Evolutionary conservation across 1,140 invertebrate species (phyloP).

Genomic region (Bombus breviceps): DNA sequence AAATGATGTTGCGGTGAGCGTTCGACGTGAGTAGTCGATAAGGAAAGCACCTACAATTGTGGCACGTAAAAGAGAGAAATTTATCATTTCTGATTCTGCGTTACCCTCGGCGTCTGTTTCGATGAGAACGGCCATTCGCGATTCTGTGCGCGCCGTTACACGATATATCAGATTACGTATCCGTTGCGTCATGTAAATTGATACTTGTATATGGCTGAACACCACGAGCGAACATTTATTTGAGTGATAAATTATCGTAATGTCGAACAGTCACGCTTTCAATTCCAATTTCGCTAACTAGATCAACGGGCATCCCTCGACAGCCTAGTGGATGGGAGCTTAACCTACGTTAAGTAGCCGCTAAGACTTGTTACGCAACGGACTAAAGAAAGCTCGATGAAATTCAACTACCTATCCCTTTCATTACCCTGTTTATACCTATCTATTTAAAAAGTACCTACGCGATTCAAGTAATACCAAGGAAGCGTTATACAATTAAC

Average conservation of each 20-base stretch:
- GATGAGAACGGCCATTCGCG: slow-evolving; percentile 56
- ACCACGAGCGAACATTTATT: slow-evolving; percentile 61
- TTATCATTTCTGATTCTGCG: slow-evolving; percentile 40
- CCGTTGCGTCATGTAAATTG: slow-evolving; percentile 68
- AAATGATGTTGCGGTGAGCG: neutral
- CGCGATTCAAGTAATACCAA: neutral
- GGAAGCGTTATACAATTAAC: neutral
- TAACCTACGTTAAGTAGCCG: neutral
- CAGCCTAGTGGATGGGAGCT: neutral
- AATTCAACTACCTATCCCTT: neutral
- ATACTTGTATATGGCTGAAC: slow-evolving; percentile 62
- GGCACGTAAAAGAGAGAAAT: slow-evolving; percentile 16
- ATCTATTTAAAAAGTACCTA: neutral
- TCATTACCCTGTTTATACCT: neutral
- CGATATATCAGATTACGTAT: slow-evolving; percentile 68
- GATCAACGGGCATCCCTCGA: slow-evolving; percentile 33
- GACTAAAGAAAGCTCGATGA: neutral
- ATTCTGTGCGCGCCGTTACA: slow-evolving; percentile 49
- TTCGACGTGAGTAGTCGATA: slow-evolving; percentile 7
- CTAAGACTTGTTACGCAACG: slow-evolving; percentile 9
- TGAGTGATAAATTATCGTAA: slow-evolving; percentile 67
- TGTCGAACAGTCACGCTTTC: slow-evolving; percentile 63
- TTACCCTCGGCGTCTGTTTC: slow-evolving; percentile 24
- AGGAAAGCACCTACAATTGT: neutral
- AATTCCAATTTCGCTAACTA: slow-evolving; percentile 62